phyloP scores from a whole-genome alignment of 2,888 invertebrate genomes.

The Polydrusus tereticollis region DNA sequence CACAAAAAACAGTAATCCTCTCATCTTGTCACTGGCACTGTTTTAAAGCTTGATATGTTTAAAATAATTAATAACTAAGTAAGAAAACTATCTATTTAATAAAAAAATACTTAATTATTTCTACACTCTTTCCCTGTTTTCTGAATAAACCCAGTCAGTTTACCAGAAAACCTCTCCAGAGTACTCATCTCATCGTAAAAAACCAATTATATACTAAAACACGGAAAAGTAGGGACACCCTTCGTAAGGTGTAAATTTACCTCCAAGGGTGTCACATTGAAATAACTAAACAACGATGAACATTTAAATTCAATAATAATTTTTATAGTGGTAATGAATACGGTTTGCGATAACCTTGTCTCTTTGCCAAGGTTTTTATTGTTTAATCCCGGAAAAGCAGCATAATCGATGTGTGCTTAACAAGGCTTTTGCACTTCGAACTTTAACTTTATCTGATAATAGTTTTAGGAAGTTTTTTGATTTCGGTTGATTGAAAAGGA shows the following conservation, averaged over 20 bases:
- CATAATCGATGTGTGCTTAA: slow-evolving; percentile 50
- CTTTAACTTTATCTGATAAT: slow-evolving; percentile 15
- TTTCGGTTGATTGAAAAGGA: no score
- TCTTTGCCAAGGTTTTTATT: slow-evolving; percentile 59
- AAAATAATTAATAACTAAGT: no score
- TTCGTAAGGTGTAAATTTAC: slow-evolving; percentile 53
- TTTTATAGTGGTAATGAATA: slow-evolving; percentile 55
- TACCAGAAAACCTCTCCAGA: slow-evolving; percentile 47
- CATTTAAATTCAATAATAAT: slow-evolving; percentile 53
- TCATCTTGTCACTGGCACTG: slow-evolving; percentile 19
- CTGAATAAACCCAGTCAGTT: slow-evolving; percentile 40
- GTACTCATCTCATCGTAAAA: slow-evolving; percentile 41
- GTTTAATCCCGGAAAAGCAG: slow-evolving; percentile 59
- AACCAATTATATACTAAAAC: slow-evolving; percentile 52
- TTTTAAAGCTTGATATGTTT: slow-evolving; percentile 6
- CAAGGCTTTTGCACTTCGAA: slow-evolving; percentile 34
- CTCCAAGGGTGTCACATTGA: slow-evolving; percentile 58
- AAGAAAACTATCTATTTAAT: no score
- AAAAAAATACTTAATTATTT: slow-evolving; percentile 15
- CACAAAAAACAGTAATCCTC: slow-evolving; percentile 42
- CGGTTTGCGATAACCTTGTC: slow-evolving; percentile 59
- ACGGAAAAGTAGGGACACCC: slow-evolving; percentile 55
- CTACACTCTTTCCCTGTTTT: slow-evolving; percentile 39
- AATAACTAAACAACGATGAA: slow-evolving; percentile 52
- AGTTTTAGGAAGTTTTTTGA: no score